Evolutionary conservation across 2,113 vertebrate genomes (phyloP), one percentile per base, ranked within the genome.

Genomic region (Hydrochoerus hydrochaeris): DNA sequence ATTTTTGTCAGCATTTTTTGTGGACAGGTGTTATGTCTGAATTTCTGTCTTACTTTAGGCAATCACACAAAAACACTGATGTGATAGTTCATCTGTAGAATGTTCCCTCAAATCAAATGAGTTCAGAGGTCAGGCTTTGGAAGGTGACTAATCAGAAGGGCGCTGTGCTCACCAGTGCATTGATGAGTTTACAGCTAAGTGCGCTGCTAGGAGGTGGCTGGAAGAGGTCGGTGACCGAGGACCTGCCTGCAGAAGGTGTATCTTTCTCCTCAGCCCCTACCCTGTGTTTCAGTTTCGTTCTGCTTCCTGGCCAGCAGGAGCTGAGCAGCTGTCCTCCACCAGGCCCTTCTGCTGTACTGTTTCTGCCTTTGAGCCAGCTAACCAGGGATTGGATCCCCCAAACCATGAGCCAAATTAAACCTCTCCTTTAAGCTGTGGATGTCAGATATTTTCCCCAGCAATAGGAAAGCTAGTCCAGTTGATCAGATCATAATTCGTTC

Each of bases 171-270:
- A 32, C 9, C 77, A 54, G 73, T 9, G 77, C 3, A 35, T 20
- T 52, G 49, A 35, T 35, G 30, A 80, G 49, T 35, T 28, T 19
- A 54, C 17, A 20, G 49, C 30, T 35, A 9, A 35, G 17, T 4
- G 49, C 20, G 28, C 17, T 35, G 16, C 10, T 2, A 52, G 49
- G 30, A 80, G 77, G 46, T 9, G 8, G 8, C 5, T 20, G 49
- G 77, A 5, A 80, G 32, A 54, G 9, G 46, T 1, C 30, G 28
- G 30, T 35, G 3, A 2, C 30, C 2, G 49, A 80, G 49, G 30
- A 17, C 3, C 1, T 3, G 46, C 28, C 46, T 35, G 8, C 35
- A 30, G 49, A 10, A 44, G 30, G 14, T 3, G 1, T 3, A 2
- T 32, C 75, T 78, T 16, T 7, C 28, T 78, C 44, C 22, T 8